Conservation (phyloP, 1,140 invertebrate genomes). For the Neodiprion virginianus region DNA sequence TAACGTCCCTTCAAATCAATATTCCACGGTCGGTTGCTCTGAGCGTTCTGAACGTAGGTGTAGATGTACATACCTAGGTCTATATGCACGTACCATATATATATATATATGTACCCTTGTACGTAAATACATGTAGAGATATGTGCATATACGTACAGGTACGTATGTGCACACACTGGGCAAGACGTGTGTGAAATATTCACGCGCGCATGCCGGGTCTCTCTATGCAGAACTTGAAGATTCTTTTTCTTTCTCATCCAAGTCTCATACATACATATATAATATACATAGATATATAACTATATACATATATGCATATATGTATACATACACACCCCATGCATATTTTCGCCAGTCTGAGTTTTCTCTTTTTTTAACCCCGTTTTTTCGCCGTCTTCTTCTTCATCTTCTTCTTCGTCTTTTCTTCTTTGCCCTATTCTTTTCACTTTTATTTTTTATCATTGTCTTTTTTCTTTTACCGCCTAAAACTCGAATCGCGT, state of each 20-base stretch:
- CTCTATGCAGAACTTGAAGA: background rate
- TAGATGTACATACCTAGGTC: background rate
- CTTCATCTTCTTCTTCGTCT: background rate
- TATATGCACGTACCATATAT: too few relatives aligned
- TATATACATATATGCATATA: background rate
- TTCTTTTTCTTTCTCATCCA: background rate
- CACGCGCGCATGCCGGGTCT: background rate
- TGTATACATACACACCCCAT: background rate
- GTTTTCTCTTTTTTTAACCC: background rate
- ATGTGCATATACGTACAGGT: too few relatives aligned
- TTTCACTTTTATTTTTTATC: background rate
- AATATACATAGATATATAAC: too few relatives aligned
- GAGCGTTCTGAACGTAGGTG: background rate
- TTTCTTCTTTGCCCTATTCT: background rate
- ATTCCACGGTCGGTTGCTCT: conserved; percentile 1
- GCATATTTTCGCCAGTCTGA: background rate
- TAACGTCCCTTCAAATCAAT: background rate
- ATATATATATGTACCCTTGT: too few relatives aligned
- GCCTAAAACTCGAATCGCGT: background rate
- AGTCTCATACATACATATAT: background rate
- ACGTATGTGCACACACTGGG: background rate
- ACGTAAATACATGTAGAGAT: too few relatives aligned
- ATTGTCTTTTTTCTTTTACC: background rate
- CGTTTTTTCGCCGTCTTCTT: background rate
- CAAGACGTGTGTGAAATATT: background rate